These are phyloP conservation scores for Protophormia terraenovae DNA, from an alignment of 2,888 invertebrate genomes.

Conservation along the genomic window DNA sequence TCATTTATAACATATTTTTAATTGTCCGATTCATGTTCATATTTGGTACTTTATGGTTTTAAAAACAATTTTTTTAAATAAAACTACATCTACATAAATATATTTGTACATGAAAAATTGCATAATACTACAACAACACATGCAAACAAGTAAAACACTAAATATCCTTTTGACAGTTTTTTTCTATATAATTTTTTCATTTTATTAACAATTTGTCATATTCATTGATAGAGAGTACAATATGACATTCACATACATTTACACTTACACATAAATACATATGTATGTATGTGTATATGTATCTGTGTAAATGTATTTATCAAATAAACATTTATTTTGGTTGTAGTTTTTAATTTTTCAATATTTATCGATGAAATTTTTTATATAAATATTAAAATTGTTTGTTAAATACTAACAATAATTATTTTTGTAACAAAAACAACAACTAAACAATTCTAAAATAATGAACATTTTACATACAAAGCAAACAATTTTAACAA, in stretches of 20 bases:
- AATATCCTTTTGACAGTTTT: constrained; percentile 33
- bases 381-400: constrained; percentile 24
- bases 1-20: constrained; percentile 18
- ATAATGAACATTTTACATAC: constrained; percentile 3
- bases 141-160: background rate
- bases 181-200: background rate
- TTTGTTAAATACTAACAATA: constrained; percentile 44
- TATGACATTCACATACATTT: background rate
- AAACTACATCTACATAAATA: background rate
- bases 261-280: background rate
- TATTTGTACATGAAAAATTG: background rate
- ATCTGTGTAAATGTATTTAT: background rate
- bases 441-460: background rate
- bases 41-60: background rate
- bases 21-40: constrained; percentile 6
- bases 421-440: background rate
- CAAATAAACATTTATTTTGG: constrained; percentile 48
- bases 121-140: background rate
- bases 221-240: constrained; percentile 9
- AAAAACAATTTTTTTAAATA: too few relatives aligned
- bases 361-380: constrained; percentile 27
- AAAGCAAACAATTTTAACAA: background rate
- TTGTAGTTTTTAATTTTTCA: constrained; percentile 25
- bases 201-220: constrained; percentile 38
- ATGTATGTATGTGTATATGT: background rate